Evolutionary conservation across 2,113 vertebrate genomes (phyloP).

Genomic region (Alosa alosa): DNA sequence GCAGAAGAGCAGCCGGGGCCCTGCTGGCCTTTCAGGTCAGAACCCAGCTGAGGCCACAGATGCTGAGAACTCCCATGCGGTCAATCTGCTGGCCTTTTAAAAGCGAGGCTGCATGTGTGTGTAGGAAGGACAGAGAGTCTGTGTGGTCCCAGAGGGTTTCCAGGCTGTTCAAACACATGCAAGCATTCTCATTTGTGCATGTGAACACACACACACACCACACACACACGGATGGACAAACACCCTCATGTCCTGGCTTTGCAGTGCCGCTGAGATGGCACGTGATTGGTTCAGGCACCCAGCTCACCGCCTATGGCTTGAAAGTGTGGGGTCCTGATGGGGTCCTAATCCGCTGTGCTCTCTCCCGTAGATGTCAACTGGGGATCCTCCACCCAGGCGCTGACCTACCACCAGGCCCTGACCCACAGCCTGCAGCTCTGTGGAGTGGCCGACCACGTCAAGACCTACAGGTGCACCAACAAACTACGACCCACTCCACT

Average conservation of each 20-base stretch:
- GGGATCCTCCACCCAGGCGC: conserved; percentile 96
- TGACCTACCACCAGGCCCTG: conserved; percentile 93
- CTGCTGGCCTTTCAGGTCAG: conserved; percentile 21
- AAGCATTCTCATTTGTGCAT: too few species aligned
- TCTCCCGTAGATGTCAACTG: conserved; percentile 92
- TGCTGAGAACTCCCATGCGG: conserved; percentile 30
- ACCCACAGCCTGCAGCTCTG: conserved; percentile 92
- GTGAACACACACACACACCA: not conserved
- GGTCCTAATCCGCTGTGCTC: conserved; percentile 14
- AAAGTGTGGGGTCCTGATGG: not conserved
- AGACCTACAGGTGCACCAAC: conserved; percentile 88
- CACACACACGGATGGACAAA: not conserved
- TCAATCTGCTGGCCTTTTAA: not conserved
- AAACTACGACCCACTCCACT: not conserved
- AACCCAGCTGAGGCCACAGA: conserved; percentile 33
- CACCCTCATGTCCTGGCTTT: not conserved
- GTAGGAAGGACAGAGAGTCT: not conserved
- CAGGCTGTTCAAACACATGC: conserved; percentile 5
- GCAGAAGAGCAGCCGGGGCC: conserved; percentile 18
- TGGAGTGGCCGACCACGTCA: conserved; percentile 94
- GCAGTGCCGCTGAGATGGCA: not conserved
- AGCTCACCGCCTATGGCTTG: not conserved
- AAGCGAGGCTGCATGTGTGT: not conserved
- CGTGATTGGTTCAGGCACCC: not conserved
- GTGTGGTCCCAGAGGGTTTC: conserved; percentile 5